Conservation (phyloP, 64 coral and sea anemone genomes). For the Stichodactyla mertensii region DNA sequence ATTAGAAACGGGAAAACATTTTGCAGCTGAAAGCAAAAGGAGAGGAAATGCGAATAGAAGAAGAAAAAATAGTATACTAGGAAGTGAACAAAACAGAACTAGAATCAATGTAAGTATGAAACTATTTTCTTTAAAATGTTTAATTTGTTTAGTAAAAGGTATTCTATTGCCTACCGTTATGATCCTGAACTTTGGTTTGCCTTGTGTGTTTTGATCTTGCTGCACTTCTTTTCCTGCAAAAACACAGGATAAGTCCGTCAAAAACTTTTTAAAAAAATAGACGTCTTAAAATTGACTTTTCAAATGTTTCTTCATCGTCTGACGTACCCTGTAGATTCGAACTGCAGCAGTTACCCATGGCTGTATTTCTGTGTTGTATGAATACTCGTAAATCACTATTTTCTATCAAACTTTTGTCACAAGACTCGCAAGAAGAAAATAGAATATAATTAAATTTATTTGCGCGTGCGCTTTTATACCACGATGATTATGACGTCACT, state of each 20-base stretch:
- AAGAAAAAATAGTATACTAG: too few relatives aligned
- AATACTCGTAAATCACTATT: slow-evolving; percentile 5
- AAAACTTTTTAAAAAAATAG: neutral
- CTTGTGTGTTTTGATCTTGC: neutral
- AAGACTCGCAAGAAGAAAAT: neutral
- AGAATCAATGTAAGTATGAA: too few relatives aligned
- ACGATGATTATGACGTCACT: neutral
- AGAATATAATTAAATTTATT: neutral
- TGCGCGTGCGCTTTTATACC: neutral
- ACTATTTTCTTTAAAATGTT: too few relatives aligned
- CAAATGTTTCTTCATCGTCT: neutral
- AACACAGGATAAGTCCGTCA: neutral
- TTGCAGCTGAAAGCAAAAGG: too few relatives aligned
- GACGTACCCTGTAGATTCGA: neutral
- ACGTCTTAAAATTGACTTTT: neutral
- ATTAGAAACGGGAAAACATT: too few relatives aligned
- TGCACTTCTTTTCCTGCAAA: neutral
- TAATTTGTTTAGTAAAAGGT: too few relatives aligned
- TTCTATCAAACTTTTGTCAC: neutral
- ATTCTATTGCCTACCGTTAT: neutral
- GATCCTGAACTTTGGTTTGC: neutral
- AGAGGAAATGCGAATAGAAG: too few relatives aligned
- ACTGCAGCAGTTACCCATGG: neutral
- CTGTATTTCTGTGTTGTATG: neutral
- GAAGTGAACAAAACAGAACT: too few relatives aligned